Base-by-base conservation (phyloP, 2,888 invertebrate genomes). In the Eurytoma adleriae region DNA sequence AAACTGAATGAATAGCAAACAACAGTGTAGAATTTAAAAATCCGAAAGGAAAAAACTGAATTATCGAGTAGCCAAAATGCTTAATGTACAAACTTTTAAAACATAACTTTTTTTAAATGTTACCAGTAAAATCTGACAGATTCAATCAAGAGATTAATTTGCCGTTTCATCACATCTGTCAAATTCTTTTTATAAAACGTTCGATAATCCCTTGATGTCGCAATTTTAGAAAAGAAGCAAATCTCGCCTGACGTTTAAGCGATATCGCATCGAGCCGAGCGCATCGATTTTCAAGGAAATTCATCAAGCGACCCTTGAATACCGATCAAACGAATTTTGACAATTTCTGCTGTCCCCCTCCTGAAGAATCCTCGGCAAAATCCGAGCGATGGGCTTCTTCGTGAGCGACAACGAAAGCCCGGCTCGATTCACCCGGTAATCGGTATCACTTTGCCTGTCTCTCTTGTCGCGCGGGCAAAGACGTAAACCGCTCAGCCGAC, bases 251-350 rank as follows among this genome's bases (percentile, higher is more conserved):
- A 61, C 70, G 13, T 56, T 64, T 77, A 57, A 70, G 56, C 56
- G 56, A 70, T 62, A 77, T 62, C 30, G 16, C 1, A 27, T 24
- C 48, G 52, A 13, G 7, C 14, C 57, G 0, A 0, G 30, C 16
- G 16, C 30, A 52, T 59, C 18, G 18, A 68, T 61, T 78, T 73
- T 20, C 48, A 50, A 79, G 27, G 30, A 12, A 73, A 54, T 74
- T 74, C 57, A 74, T 79, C 68, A 66, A 79, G 74, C 62, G 73
- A n/a, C 10, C 20, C 5, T 62, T 66, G 68, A 73, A 73, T 73
- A 56, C 24, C 18, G 16, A 27, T 68, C 56, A 62, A 68, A 79
- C 27, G 61, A 7, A 79, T 73, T 73, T 69, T 66, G 66, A 71
- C 78, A 57, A 79, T 69, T 30, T 52, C 16, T 73, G 67, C 69